Evolutionary conservation across 2,113 vertebrate genomes (phyloP), one percentile per base, ranked within the genome.

Genomic region (Oostethus manadensis): DNA sequence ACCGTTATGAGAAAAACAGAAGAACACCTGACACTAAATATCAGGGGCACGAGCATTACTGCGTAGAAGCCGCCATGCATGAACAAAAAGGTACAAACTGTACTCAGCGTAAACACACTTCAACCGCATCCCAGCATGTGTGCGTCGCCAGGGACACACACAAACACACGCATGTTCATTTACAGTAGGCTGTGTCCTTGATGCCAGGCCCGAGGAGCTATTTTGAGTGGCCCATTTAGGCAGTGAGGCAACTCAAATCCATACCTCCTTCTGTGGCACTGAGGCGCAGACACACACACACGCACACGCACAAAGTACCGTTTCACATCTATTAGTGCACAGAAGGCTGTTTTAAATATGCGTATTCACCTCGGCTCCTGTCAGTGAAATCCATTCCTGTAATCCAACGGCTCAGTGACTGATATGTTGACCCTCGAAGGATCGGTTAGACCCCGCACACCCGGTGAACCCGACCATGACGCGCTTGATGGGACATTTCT

Each of bases 201-300:
- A 67, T 72, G 45, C 17, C 14, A 71, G 44, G 64, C 71, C 72
- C 2, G 55, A 73, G 72, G 62, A 78, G 77, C 64, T 79, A 83
- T 85, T 85, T 71, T 65, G 47, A 82, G 68, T 85, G 88, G 73
- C 85, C 87, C 71, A 89, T 72, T 90, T 90, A 85, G 64, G 77
- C 81, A 86, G 54, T 60, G 81, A 89, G 77, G 87, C 85, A 86
- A 73, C 71, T 82, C 75, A 66, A 72, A 72, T 76, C 76, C 69
- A 82, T 73, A 81, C 78, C 78, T 83, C 67, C 76, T 66, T 74
- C 60, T 68, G 64, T 70, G 66, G 23, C 66, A 64, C 35, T 18
- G 58, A 70, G 51, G 71, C 49, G 51, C 43, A 57, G 8, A 57
- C 16, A 65, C 35, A 68, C 47, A 60, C 29, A 26, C 50, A 48